Percentiles rank a stretch among this genome's conserved stretches.
phyloP scores from a whole-genome alignment of 2,797 vertebrate species.

The Sus cebifrons region DNA sequence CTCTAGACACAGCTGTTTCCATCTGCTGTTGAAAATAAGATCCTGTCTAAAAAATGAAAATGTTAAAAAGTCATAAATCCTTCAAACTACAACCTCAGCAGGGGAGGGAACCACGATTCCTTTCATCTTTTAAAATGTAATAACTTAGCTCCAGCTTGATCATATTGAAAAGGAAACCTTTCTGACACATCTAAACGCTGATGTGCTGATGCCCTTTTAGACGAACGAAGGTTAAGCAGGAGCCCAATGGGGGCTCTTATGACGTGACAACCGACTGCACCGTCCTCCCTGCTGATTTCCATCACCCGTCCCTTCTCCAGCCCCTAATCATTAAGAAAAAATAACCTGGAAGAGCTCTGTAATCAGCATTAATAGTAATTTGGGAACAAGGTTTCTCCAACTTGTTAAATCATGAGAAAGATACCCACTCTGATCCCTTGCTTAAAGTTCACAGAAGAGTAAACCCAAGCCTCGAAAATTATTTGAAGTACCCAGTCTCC shows the following conservation, averaged over 20 bases:
- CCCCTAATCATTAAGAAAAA: neutral
- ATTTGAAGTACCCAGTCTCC: slow-evolving; percentile 26
- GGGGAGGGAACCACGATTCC: slow-evolving; percentile 42
- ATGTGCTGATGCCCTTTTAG: neutral
- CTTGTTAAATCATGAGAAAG: slow-evolving; percentile 29
- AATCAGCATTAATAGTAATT: slow-evolving; percentile 33
- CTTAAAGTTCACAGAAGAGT: slow-evolving; percentile 30
- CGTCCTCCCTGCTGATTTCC: neutral
- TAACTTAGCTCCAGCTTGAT: slow-evolving; percentile 65
- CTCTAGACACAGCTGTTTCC: slow-evolving; percentile 56
- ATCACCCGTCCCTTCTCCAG: neutral
- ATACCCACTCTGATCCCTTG: slow-evolving; percentile 43
- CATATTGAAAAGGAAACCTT: slow-evolving; percentile 56
- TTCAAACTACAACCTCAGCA: slow-evolving; percentile 62
- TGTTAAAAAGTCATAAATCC: slow-evolving; percentile 69
- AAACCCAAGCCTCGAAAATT: slow-evolving; percentile 37
- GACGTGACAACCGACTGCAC: neutral
- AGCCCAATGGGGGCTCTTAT: neutral
- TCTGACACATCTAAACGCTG: slow-evolving; percentile 70
- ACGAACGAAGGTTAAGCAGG: slow-evolving; percentile 60
- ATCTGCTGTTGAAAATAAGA: slow-evolving; percentile 70
- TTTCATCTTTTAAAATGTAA: slow-evolving; percentile 74
- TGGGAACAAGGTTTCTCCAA: slow-evolving; percentile 18
- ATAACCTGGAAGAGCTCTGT: neutral
- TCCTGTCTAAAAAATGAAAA: slow-evolving; percentile 56